A percentile compares a stretch with the other conserved stretches of the same genome.
Conservation (phyloP, 2,888 invertebrate species). For the Cephus runcator region DNA sequence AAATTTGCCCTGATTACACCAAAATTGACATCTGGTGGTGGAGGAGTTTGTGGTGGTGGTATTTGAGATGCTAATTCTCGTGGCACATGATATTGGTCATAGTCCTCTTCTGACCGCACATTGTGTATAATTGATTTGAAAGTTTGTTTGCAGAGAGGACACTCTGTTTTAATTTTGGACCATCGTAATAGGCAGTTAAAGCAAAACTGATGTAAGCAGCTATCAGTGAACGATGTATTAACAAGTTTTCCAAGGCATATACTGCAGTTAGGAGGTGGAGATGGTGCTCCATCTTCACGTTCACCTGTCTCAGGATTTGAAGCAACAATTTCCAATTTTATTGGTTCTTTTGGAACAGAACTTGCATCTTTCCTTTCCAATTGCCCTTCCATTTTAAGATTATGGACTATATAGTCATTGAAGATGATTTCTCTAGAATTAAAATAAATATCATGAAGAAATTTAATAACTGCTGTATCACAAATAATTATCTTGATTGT, state of each 20-base stretch:
- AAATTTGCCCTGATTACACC: slow-evolving; percentile 33
- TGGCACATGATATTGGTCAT: slow-evolving; percentile 81
- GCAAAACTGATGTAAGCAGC: slow-evolving; percentile 94
- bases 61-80: slow-evolving; percentile 54
- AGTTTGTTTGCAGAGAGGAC: slow-evolving; percentile 92
- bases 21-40: slow-evolving; percentile 46
- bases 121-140: slow-evolving; percentile 94
- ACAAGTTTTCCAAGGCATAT: slow-evolving; percentile 89
- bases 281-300: slow-evolving; percentile 68
- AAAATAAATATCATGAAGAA: neutral
- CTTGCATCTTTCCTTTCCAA: slow-evolving; percentile 33
- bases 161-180: slow-evolving; percentile 95
- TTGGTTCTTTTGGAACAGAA: slow-evolving; percentile 43
- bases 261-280: slow-evolving; percentile 90
- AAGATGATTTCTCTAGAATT: neutral
- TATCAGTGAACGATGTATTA: slow-evolving; percentile 92
- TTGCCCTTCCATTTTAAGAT: slow-evolving; percentile 39
- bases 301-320: slow-evolving; percentile 68
- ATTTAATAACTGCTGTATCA: neutral
- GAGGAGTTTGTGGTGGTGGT: slow-evolving; percentile 42
- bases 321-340: slow-evolving; percentile 53
- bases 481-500: neutral
- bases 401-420: slow-evolving; percentile 12
- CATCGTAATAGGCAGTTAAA: slow-evolving; percentile 92
- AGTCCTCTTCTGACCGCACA: slow-evolving; percentile 86